Percentiles rank a stretch among this genome's conserved stretches.
Evolutionary conservation across 64 coral and sea anemone species (phyloP).

Genomic region (Montipora foliosa): DNA sequence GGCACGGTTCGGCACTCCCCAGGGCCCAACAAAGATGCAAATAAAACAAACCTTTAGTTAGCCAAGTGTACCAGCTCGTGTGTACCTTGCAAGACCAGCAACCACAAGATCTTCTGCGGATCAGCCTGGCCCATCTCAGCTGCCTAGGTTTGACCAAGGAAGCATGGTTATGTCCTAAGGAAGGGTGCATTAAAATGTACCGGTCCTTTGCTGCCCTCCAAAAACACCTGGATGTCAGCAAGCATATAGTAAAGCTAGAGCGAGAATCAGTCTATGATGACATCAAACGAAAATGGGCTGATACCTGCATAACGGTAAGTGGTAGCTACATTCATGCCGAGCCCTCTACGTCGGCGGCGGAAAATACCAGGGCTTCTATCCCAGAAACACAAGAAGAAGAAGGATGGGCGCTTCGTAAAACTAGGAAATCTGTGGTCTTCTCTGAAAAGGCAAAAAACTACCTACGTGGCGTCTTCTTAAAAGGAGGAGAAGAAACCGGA

Average conservation of each 20-base stretch:
- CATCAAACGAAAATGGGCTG: constrained; percentile 51
- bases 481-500: too few relatives aligned
- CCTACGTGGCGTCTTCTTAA: constrained; percentile 2
- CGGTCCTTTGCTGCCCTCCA: constrained; percentile 22
- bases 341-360: neutral
- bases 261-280: constrained; percentile 50
- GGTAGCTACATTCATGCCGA: neutral
- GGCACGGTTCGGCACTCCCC: constrained; percentile 23
- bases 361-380: neutral
- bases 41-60: neutral
- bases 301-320: constrained; percentile 13
- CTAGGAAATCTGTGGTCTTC: neutral
- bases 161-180: neutral
- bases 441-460: constrained; percentile 45
- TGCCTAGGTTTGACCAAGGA: too few relatives aligned
- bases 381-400: neutral
- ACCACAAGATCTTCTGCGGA: too few relatives aligned
- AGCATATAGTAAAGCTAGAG: constrained; percentile 9
- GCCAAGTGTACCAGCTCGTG: neutral
- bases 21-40: constrained; percentile 7
- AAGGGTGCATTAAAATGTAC: constrained; percentile 45
- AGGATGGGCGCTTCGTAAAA: constrained; percentile 50
- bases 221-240: constrained; percentile 48
- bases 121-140: too few relatives aligned
- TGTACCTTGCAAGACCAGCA: too few relatives aligned